phyloP scores from a whole-genome alignment of 2,888 invertebrate species.

The Eucera pruinosa region DNA sequence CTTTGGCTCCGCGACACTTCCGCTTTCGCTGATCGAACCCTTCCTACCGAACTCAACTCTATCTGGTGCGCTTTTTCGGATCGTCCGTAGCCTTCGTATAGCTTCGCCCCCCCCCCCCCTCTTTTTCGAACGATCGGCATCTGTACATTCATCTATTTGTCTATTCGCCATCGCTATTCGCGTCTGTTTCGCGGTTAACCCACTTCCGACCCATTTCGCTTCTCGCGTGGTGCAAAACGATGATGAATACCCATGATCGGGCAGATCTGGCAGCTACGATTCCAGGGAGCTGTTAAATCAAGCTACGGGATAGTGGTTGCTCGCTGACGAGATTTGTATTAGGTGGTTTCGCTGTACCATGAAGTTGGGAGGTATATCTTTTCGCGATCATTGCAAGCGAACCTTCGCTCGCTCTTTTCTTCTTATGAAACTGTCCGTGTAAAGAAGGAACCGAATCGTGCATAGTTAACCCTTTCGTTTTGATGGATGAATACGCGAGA shows the following conservation, averaged over 20 bases:
- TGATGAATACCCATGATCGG: conserved; percentile 43
- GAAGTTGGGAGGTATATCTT: not conserved
- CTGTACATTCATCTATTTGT: conserved; percentile 34
- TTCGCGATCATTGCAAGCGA: too few species aligned
- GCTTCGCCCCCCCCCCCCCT: not conserved
- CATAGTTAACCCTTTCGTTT: too few species aligned
- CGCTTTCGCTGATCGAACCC: conserved; percentile 58
- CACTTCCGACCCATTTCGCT: conserved; percentile 65
- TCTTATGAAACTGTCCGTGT: too few species aligned
- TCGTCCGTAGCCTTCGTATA: not conserved
- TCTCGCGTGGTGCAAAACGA: conserved; percentile 37
- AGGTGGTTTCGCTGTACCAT: not conserved
- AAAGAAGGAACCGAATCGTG: too few species aligned
- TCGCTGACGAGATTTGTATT: not conserved
- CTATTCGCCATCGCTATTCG: conserved; percentile 36
- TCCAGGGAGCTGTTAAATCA: conserved; percentile 18
- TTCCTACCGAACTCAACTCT: not conserved
- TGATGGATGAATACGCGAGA: too few species aligned
- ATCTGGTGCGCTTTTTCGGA: conserved; percentile 9
- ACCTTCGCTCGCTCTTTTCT: too few species aligned
- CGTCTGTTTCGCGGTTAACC: conserved; percentile 71
- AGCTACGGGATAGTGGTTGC: conserved; percentile 8
- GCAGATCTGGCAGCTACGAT: conserved; percentile 29
- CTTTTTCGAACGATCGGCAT: conserved; percentile 17
- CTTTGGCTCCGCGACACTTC: conserved; percentile 57